Evolutionary conservation across 2,888 invertebrate genomes (phyloP).

Genomic region (Conus canariensis): DNA sequence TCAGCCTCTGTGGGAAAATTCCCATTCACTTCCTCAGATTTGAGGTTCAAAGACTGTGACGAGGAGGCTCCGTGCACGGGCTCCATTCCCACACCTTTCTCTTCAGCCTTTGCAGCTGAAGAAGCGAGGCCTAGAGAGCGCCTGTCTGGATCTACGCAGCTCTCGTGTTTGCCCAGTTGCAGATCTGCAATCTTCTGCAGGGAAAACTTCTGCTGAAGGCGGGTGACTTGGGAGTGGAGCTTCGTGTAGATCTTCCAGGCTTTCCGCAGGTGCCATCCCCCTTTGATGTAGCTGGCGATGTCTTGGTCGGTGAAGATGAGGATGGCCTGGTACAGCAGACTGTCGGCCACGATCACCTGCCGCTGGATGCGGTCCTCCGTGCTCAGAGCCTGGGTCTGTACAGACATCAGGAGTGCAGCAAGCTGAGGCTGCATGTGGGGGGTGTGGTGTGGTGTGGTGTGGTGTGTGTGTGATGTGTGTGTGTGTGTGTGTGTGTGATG

Average conservation of each 20-base stretch:
- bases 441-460: no score
- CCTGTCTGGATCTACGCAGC: no score
- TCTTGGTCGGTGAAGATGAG: slow-evolving; percentile 85
- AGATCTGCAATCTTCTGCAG: slow-evolving; percentile 47
- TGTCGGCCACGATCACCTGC: slow-evolving; percentile 85
- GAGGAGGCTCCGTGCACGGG: no score
- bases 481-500: no score
- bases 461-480: no score
- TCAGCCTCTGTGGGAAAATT: neutral
- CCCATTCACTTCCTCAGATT: neutral
- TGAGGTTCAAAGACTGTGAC: neutral
- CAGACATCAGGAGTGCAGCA: neutral
- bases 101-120: no score
- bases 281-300: slow-evolving; percentile 83
- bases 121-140: no score
- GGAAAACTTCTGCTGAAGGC: slow-evolving; percentile 79
- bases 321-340: slow-evolving; percentile 84
- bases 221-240: slow-evolving; percentile 82
- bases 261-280: slow-evolving; percentile 85
- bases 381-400: slow-evolving; percentile 54
- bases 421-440: no score
- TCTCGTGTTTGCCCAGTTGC: neutral
- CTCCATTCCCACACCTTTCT: no score
- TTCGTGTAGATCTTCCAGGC: slow-evolving; percentile 86
- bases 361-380: slow-evolving; percentile 82